Percentiles rank a stretch among this genome's conserved stretches.
Evolutionary conservation across 2,797 vertebrate species (phyloP).

Genomic region (Orientallactaga sibirica): DNA sequence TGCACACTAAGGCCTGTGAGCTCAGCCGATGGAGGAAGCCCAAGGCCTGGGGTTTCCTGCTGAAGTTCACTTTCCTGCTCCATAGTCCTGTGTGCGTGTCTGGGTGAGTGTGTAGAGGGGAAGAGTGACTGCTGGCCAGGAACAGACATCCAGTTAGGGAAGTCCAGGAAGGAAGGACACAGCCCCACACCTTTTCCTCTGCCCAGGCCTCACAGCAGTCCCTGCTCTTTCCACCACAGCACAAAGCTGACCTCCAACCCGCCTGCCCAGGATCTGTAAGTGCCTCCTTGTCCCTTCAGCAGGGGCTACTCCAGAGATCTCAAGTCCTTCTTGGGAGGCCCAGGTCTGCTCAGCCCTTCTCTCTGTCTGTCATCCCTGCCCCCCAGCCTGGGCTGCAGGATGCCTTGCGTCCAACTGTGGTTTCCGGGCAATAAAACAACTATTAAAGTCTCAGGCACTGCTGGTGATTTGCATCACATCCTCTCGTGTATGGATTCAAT

Average conservation of each 20-base stretch:
- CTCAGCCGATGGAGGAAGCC: not conserved
- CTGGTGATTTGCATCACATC: conserved; percentile 88
- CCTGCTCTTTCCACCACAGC: conserved; percentile 36
- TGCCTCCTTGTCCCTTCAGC: not conserved
- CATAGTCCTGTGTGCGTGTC: not conserved
- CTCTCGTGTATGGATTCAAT: conserved; percentile 88
- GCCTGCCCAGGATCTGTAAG: conserved; percentile 1
- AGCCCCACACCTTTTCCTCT: conserved; percentile 79
- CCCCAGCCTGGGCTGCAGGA: conserved; percentile 80
- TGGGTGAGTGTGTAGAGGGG: conserved; percentile 25
- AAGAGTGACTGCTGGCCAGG: conserved; percentile 48
- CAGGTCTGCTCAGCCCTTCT: not conserved
- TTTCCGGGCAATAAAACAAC: conserved; percentile 87
- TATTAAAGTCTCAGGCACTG: conserved; percentile 88
- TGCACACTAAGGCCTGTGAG: not conserved
- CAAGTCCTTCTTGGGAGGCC: not conserved
- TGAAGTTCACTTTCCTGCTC: conserved; percentile 71
- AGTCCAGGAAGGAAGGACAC: conserved; percentile 79
- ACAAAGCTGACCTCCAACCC: not conserved
- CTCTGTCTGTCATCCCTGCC: conserved; percentile 57
- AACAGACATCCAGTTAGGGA: conserved; percentile 72
- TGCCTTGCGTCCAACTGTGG: conserved; percentile 86
- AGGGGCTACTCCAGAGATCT: conserved; percentile 42
- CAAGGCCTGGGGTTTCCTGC: not conserved
- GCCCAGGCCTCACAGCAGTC: conserved; percentile 22